phyloP scores from a whole-genome alignment of 1,140 invertebrate species.

The Frieseomelitta varia region DNA sequence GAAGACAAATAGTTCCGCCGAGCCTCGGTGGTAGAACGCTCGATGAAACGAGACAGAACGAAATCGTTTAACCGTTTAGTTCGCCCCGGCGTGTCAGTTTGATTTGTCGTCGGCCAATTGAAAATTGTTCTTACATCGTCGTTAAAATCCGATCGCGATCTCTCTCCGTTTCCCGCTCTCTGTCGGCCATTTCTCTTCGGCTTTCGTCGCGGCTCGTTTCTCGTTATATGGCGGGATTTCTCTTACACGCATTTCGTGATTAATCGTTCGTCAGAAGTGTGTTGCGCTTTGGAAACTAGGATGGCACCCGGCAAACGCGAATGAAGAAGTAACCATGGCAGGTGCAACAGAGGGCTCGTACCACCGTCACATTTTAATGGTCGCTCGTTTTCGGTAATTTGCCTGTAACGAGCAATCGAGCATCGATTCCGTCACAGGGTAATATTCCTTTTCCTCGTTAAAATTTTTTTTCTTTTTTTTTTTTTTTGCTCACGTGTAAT shows the following conservation, averaged over 20 bases:
- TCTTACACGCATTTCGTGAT: constrained; percentile 34
- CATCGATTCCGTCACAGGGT: constrained; percentile 11
- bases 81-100: not conserved
- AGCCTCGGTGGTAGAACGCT: not conserved
- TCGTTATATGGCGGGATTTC: constrained; percentile 18
- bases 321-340: constrained; percentile 49
- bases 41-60: constrained; percentile 6
- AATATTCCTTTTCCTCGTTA: not conserved
- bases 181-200: constrained; percentile 35
- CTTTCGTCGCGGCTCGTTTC: constrained; percentile 39
- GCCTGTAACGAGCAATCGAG: constrained; percentile 19
- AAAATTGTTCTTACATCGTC: not conserved
- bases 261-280: constrained; percentile 39
- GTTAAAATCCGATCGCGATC: constrained; percentile 26
- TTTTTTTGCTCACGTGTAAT: not conserved
- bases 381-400: constrained; percentile 39
- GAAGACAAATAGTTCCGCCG: constrained; percentile 26
- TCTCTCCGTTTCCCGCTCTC: too few species aligned
- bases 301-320: constrained; percentile 33
- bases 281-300: constrained; percentile 19
- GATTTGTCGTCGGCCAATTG: constrained; percentile 39
- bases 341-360: constrained; percentile 42
- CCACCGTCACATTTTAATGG: constrained; percentile 10
- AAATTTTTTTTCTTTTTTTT: not conserved
- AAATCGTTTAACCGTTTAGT: constrained; percentile 6